These are phyloP conservation scores for Falco novaeseelandiae DNA, from an alignment of 2,797 vertebrate genomes.

Conservation along the genomic window DNA sequence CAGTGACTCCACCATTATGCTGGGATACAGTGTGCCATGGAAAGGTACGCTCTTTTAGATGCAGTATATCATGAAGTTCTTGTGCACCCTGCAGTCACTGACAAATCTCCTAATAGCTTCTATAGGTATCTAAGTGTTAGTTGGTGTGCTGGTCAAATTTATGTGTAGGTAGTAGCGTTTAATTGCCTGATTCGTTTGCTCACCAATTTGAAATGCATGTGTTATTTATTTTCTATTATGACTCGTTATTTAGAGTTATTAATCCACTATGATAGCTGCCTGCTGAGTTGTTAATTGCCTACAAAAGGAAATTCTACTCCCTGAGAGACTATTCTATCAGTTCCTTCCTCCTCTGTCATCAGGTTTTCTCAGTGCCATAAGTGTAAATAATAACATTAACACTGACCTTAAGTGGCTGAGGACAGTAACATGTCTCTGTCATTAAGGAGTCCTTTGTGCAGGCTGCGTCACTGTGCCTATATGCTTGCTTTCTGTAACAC, in stretches of 20 bases:
- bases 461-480: accelerated
- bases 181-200: background rate
- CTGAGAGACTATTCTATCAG: background rate
- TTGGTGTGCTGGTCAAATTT: background rate
- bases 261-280: background rate
- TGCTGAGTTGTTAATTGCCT: background rate
- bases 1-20: background rate
- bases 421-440: background rate
- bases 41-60: background rate
- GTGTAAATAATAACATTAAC: background rate
- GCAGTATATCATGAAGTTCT: background rate
- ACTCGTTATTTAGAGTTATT: background rate
- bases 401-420: background rate
- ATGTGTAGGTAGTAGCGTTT: background rate
- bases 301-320: background rate
- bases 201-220: background rate
- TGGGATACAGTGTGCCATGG: background rate
- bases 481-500: background rate
- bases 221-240: background rate
- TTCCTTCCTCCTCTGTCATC: background rate
- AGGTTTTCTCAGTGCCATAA: background rate
- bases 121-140: background rate
- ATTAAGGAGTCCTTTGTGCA: background rate
- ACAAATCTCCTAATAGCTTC: background rate
- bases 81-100: background rate